Conservation (phyloP, 2,797 vertebrate genomes). For the Bradypodion pumilum region DNA sequence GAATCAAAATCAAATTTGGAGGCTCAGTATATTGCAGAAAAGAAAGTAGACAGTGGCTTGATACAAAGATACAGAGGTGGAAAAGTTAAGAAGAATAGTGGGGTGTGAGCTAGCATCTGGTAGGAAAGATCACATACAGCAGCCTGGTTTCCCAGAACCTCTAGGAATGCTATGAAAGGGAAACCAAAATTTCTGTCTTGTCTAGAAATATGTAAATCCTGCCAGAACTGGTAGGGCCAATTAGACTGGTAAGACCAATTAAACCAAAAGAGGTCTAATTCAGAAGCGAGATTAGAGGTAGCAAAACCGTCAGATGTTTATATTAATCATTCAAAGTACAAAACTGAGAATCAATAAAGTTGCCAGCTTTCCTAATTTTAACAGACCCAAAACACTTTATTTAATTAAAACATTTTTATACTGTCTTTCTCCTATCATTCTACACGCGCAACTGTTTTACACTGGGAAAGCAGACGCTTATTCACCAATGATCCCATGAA, state of each 20-base stretch:
- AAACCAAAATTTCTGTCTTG: not conserved
- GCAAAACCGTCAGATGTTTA: not conserved
- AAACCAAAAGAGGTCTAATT: not conserved
- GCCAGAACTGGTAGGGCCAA: too few relatives aligned
- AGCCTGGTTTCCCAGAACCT: not conserved
- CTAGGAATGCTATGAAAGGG: not conserved
- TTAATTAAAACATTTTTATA: too few relatives aligned
- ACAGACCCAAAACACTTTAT: too few relatives aligned
- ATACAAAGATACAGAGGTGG: not conserved
- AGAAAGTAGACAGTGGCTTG: not conserved
- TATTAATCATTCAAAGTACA: not conserved
- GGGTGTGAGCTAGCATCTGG: not conserved
- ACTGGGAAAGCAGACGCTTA: not conserved
- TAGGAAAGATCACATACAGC: not conserved
- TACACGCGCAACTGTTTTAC: slow-evolving; percentile 5
- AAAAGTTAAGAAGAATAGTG: not conserved
- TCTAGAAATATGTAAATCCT: not conserved
- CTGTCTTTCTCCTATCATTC: too few relatives aligned
- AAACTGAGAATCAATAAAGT: not conserved
- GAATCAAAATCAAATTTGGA: too few relatives aligned
- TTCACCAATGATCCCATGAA: not conserved
- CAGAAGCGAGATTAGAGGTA: not conserved
- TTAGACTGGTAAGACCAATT: not conserved
- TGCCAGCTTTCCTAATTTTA: not conserved
- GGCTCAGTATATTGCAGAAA: not conserved